These are phyloP conservation scores for Sebastes elongatus DNA, from an alignment of 2,797 vertebrate species.

Conservation along the genomic window DNA sequence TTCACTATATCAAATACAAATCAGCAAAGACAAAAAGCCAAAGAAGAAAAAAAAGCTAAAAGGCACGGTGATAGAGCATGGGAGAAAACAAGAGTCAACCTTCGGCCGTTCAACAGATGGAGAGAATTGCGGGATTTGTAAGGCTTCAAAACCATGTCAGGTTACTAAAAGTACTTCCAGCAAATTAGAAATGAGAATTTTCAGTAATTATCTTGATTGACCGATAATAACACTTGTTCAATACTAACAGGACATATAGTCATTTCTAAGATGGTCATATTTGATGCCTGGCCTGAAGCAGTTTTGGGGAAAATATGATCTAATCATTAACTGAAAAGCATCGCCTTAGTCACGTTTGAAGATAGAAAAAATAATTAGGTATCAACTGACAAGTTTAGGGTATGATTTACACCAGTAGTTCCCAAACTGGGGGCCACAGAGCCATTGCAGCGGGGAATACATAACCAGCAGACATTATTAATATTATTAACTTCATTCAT, in stretches of 20 bases:
- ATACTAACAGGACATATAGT: neutral
- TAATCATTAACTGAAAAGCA: neutral
- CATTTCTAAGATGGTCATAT: neutral
- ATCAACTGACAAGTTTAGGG: neutral
- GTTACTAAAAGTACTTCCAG: neutral
- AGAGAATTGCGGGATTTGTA: too few relatives aligned
- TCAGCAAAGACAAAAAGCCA: neutral
- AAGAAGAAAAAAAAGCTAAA: neutral
- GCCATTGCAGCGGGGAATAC: neutral
- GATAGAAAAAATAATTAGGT: neutral
- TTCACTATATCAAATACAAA: neutral
- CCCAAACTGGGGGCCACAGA: neutral
- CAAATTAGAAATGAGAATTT: neutral
- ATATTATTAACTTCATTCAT: neutral
- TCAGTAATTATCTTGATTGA: neutral
- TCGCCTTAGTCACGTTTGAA: neutral
- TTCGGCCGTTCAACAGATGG: neutral
- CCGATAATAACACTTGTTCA: neutral
- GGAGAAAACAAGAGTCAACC: neutral
- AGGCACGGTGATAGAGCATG: neutral
- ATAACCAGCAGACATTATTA: neutral
- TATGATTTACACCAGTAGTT: neutral
- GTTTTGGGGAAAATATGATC: neutral
- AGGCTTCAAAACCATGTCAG: neutral
- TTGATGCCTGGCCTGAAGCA: neutral